These are phyloP conservation scores for Agriopis aurantiaria DNA, from an alignment of 2,888 invertebrate species.

Conservation along the genomic window DNA sequence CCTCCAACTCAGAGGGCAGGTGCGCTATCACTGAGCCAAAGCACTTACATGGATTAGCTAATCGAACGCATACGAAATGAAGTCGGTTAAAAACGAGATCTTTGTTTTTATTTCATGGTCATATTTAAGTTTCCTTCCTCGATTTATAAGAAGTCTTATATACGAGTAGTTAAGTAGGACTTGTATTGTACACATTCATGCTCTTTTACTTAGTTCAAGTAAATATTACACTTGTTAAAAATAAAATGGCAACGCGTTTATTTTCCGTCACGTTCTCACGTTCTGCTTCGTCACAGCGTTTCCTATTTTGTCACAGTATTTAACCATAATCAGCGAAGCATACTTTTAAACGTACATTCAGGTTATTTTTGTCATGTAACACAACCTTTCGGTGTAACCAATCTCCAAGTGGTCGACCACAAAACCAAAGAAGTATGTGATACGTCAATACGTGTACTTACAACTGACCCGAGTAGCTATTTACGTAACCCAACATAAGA, in stretches of 20 bases:
- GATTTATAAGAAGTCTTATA: not conserved
- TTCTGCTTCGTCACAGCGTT: constrained; percentile 20
- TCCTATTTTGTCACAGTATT: constrained; percentile 28
- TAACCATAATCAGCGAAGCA: constrained; percentile 15
- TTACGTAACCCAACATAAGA: constrained; percentile 18
- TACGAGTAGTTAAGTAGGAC: not conserved
- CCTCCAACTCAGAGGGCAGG: no score
- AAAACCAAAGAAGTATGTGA: constrained; percentile 14
- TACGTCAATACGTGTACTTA: not conserved
- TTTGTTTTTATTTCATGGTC: no score
- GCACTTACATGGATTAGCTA: no score
- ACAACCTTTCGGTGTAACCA: constrained; percentile 15
- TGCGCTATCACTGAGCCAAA: no score
- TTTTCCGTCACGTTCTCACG: constrained; percentile 26
- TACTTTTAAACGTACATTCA: constrained; percentile 7
- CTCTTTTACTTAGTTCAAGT: not conserved
- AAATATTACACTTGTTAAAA: constrained; percentile 5
- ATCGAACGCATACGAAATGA: no score
- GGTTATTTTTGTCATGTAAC: constrained; percentile 25
- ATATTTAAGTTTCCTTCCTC: no score
- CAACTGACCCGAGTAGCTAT: constrained; percentile 1
- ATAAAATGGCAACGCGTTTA: constrained; percentile 24
- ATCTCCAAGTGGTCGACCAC: constrained; percentile 24
- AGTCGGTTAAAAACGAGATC: no score
- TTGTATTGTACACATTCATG: not conserved